A percentile compares a stretch with the other conserved stretches of the same genome.
Evolutionary conservation across 2,113 vertebrate genomes (phyloP).

Genomic region (Pipa parva): DNA sequence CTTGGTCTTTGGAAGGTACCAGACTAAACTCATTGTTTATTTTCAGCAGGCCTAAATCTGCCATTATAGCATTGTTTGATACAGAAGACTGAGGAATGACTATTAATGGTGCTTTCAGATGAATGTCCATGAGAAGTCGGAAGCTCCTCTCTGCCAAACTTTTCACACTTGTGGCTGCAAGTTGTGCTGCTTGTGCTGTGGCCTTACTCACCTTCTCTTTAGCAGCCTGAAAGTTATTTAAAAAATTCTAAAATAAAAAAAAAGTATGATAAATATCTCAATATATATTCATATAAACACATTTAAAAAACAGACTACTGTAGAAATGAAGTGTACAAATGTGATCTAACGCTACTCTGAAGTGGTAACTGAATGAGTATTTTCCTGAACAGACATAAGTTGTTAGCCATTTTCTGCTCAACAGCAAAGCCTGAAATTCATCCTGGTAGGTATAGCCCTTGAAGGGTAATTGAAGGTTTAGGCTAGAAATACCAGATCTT

Average conservation of each 20-base stretch:
- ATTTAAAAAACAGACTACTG: background rate
- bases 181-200: constrained; percentile 78
- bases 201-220: constrained; percentile 72
- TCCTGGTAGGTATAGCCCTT: too few relatives aligned
- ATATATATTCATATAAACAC: background rate
- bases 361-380: too few relatives aligned
- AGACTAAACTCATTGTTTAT: constrained; percentile 80
- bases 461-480: too few relatives aligned
- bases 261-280: background rate
- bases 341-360: too few relatives aligned
- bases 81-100: constrained; percentile 83
- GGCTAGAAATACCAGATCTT: too few relatives aligned
- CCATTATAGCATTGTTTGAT: constrained; percentile 73
- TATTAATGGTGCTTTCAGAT: constrained; percentile 89
- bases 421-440: too few relatives aligned
- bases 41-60: constrained; percentile 89
- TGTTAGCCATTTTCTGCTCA: too few relatives aligned
- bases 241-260: constrained; percentile 67
- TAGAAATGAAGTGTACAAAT: background rate
- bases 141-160: constrained; percentile 88
- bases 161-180: constrained; percentile 82
- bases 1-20: constrained; percentile 57
- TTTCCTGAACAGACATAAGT: too few relatives aligned
- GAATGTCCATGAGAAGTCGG: constrained; percentile 76
- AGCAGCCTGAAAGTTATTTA: constrained; percentile 87